Conservation (phyloP, 2,797 vertebrate species). For the Erethizon dorsatum region DNA sequence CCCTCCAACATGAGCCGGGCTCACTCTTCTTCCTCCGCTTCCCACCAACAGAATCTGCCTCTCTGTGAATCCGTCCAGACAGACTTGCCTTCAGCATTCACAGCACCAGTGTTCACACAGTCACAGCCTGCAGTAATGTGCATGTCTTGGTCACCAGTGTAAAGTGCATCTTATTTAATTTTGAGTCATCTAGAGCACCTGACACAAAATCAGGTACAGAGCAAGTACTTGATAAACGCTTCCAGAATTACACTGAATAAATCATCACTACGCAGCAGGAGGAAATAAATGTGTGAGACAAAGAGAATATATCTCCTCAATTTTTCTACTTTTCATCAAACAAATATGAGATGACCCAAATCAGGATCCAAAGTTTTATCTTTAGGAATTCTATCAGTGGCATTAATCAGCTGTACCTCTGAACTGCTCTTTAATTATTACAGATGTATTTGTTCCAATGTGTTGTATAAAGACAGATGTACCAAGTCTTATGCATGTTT, state of each 20-base stretch:
- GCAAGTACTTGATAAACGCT: not conserved
- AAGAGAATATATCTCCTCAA: not conserved
- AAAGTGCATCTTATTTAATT: constrained; percentile 37
- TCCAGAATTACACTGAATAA: not conserved
- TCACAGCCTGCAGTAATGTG: not conserved
- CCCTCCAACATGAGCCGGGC: not conserved
- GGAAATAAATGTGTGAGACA: not conserved
- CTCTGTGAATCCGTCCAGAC: not conserved
- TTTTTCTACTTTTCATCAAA: constrained; percentile 27
- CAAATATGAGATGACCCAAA: not conserved
- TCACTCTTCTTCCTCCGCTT: not conserved
- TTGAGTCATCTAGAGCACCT: not conserved
- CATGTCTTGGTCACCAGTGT: not conserved
- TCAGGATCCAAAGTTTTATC: not conserved
- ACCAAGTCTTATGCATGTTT: not conserved
- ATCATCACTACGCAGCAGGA: not conserved
- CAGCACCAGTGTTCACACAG: not conserved
- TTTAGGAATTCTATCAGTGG: not conserved
- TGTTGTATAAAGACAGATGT: not conserved
- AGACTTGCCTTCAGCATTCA: not conserved
- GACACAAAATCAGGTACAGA: not conserved
- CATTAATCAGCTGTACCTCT: not conserved
- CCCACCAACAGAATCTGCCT: not conserved
- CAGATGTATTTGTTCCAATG: not conserved
- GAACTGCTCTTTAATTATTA: constrained; percentile 42